Base-by-base conservation (phyloP, 1,140 invertebrate species). In the Papilio aristodemus region DNA sequence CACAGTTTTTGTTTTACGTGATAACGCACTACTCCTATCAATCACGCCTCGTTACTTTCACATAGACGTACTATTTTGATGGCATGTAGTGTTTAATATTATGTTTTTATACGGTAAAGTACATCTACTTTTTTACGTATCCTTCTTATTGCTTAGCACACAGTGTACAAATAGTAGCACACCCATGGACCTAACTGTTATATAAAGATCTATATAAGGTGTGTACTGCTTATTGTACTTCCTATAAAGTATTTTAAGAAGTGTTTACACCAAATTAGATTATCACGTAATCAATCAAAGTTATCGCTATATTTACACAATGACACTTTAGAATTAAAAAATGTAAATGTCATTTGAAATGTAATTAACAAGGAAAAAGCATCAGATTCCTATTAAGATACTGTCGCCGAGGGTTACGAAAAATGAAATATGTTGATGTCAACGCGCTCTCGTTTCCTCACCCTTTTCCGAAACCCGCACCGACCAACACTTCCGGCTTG, bases 1-100 rank as follows among this genome's bases (percentile, higher is more conserved):
- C 13, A 17, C 62, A 25, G 62, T 64, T 64, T 64, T 64, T 64
- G 62, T 43, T 64, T 25, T 38, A 43, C 62, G 62, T 64, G 62
- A 64, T 41, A 63, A 64, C 62, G 22, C 38, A 64, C 62, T 64
- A 41, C 10, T 25, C 9, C 39, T 64, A 64, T 64, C 62, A 64
- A 64, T 64, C 62, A 64, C 22, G 59, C 14, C 58, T 41, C 17
- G 14, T n/a, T 63, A 63, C 37, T 63, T 63, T 9, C 22, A 38
- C 6, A 39, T n/a, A 6, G 14, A 11, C 57, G n/a, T 38, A 60
- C n/a, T 60, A 32, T 60, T 36, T 11, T 37, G 58, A 50, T 17
- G 14, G 43, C 43, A n/a, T n/a, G n/a, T n/a, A n/a, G n/a, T n/a
- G n/a, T n/a, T n/a, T n/a, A n/a, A n/a, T n/a, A n/a, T n/a, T n/a